Percentiles rank a stretch among this genome's conserved stretches.
Conservation (phyloP, 2,797 vertebrate genomes). For the Ptychobarbus kaznakovi region DNA sequence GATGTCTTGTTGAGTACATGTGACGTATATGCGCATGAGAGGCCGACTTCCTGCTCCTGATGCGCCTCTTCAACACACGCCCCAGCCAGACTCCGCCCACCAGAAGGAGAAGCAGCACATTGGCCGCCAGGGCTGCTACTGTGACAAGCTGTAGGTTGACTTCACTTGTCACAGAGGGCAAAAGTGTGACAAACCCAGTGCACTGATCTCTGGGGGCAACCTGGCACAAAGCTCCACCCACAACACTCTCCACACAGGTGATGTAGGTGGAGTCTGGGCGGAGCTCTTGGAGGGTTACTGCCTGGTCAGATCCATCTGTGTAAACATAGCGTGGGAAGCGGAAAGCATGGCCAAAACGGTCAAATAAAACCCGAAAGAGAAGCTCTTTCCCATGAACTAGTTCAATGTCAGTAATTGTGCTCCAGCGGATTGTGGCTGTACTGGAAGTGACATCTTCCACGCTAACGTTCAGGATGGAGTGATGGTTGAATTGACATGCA, state of each 20-base stretch:
- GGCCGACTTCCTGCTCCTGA: conserved; percentile 81
- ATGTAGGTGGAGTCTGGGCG: conserved; percentile 87
- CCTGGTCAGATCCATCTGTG: conserved; percentile 75
- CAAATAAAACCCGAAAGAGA: conserved; percentile 90
- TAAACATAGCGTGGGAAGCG: conserved; percentile 94
- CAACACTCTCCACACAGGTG: conserved; percentile 89
- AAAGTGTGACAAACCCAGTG: conserved; percentile 84
- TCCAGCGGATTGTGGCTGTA: conserved; percentile 86
- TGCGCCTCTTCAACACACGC: conserved; percentile 82
- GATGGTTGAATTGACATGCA: conserved; percentile 90
- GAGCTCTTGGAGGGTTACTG: conserved; percentile 86
- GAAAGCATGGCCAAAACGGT: conserved; percentile 86
- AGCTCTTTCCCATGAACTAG: conserved; percentile 71
- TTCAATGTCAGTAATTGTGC: conserved; percentile 22
- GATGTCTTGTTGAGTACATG: conserved; percentile 93
- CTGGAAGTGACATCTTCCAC: conserved; percentile 82
- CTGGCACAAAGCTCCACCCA: conserved; percentile 85
- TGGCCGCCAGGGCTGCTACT: conserved; percentile 81
- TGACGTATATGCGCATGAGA: conserved; percentile 85
- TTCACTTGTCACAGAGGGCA: conserved; percentile 52
- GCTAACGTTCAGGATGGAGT: conserved; percentile 87
- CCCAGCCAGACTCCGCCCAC: conserved; percentile 85
- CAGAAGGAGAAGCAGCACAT: conserved; percentile 83
- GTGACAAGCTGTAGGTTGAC: conserved; percentile 87
- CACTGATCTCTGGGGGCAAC: conserved; percentile 94